phyloP scores from a whole-genome alignment of 64 coral and sea anemone species.

The Dendronephthya gigantea region DNA sequence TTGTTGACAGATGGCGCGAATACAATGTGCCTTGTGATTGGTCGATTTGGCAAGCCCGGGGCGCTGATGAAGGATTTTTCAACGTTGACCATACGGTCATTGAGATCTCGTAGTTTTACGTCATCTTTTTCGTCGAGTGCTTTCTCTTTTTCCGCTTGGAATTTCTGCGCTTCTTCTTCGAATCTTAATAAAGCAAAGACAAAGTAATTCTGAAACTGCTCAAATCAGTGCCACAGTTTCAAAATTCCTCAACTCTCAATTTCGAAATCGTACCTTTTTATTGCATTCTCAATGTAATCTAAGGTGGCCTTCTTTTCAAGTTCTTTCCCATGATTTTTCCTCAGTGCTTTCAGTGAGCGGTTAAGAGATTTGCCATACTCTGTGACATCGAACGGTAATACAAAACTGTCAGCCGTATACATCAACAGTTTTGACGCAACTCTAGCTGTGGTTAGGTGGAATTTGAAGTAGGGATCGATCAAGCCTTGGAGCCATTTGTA shows the following conservation, averaged over 20 bases:
- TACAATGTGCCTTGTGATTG: slow-evolving; percentile 50
- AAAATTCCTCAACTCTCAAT: too few relatives aligned
- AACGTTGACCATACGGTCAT: slow-evolving; percentile 59
- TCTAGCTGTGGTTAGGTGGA: too few relatives aligned
- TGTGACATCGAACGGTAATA: slow-evolving; percentile 56
- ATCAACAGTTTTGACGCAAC: slow-evolving; percentile 46
- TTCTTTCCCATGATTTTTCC: slow-evolving; percentile 24
- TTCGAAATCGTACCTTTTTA: slow-evolving; percentile 17
- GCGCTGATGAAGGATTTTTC: slow-evolving; percentile 67
- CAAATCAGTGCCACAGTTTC: too few relatives aligned
- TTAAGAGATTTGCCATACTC: slow-evolving; percentile 34
- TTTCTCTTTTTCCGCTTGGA: background rate
- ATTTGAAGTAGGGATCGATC: too few relatives aligned
- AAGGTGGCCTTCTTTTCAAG: slow-evolving; percentile 52
- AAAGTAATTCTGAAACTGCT: too few relatives aligned
- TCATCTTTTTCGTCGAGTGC: slow-evolving; percentile 21
- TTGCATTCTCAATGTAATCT: slow-evolving; percentile 26
- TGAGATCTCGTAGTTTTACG: too few relatives aligned
- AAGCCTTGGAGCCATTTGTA: too few relatives aligned
- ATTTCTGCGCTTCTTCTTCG: background rate
- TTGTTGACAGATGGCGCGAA: slow-evolving; percentile 54
- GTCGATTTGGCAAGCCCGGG: slow-evolving; percentile 49
- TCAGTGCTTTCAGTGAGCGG: slow-evolving; percentile 18
- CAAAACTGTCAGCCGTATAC: slow-evolving; percentile 33
- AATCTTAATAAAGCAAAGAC: background rate